phyloP scores from a whole-genome alignment of 1,140 invertebrate genomes.

The Bradysia coprophila region DNA sequence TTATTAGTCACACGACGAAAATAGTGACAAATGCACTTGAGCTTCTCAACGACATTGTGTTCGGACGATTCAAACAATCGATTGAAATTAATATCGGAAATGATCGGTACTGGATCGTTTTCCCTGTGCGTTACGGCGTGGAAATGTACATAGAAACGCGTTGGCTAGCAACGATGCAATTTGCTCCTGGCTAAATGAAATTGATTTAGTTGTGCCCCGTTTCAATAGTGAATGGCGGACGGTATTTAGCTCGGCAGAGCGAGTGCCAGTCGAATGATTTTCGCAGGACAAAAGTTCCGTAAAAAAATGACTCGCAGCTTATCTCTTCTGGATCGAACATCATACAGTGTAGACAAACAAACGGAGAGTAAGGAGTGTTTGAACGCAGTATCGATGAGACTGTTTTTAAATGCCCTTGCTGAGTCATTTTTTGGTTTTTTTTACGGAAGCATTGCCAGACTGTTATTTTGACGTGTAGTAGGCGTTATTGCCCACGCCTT shows the following conservation, averaged over 20 bases:
- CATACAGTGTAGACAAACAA: no score
- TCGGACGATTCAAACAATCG: conserved; percentile 22
- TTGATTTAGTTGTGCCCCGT: conserved; percentile 23
- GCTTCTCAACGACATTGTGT: conserved; percentile 44
- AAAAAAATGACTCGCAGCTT: no score
- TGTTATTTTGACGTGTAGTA: no score
- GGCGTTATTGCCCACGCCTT: no score
- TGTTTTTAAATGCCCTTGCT: no score
- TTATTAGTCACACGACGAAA: conserved; percentile 71
- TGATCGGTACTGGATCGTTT: conserved; percentile 41
- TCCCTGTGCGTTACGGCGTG: conserved; percentile 49
- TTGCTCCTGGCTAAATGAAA: conserved; percentile 60
- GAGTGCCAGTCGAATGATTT: conserved; percentile 60
- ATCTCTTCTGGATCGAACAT: no score
- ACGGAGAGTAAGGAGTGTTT: no score
- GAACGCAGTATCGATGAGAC: no score
- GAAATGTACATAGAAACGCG: conserved; percentile 93
- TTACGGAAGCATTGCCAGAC: no score
- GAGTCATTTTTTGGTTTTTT: no score
- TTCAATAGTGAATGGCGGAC: conserved; percentile 56
- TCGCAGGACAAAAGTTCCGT: no score
- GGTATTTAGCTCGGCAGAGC: conserved; percentile 57
- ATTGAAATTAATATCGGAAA: conserved; percentile 83
- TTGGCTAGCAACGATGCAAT: conserved; percentile 77
- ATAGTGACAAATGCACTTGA: conserved; percentile 79